A percentile compares a stretch with the other conserved stretches of the same genome.
Evolutionary conservation across 1,140 invertebrate species (phyloP).

Genomic region (Philopotamus ludificatus): DNA sequence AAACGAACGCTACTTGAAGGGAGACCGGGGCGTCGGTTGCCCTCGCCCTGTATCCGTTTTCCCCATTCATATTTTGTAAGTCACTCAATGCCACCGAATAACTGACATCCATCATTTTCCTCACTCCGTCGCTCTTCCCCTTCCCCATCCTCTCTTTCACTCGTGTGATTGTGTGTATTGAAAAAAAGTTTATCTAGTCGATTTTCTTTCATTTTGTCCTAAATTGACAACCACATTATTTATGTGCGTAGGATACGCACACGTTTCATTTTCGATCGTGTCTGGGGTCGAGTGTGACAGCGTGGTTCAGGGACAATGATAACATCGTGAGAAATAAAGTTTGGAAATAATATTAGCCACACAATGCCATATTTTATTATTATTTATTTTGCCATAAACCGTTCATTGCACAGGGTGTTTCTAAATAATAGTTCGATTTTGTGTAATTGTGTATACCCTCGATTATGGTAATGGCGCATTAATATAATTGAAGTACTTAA

Average conservation of each 20-base stretch:
- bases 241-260: neutral
- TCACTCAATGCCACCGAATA: slow-evolving; percentile 30
- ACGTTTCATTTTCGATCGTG: neutral
- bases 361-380: no score
- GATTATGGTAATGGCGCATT: no score
- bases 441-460: no score
- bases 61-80: slow-evolving; percentile 18
- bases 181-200: slow-evolving; percentile 25
- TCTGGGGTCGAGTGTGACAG: neutral
- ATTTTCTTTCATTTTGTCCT: slow-evolving; percentile 11
- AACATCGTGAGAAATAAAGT: no score
- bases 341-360: no score
- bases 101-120: slow-evolving; percentile 20
- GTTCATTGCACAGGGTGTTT: no score
- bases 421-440: no score
- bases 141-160: neutral
- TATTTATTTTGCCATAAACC: no score
- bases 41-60: neutral
- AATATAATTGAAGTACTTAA: no score
- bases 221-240: slow-evolving; percentile 13
- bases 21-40: neutral
- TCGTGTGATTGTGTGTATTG: slow-evolving; percentile 21
- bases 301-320: no score
- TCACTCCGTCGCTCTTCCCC: neutral
- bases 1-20: no score